Evolutionary conservation across 2,797 vertebrate genomes (phyloP), one percentile per base, ranked within the genome.

Genomic region (Paratrypauchen microcephalus): DNA sequence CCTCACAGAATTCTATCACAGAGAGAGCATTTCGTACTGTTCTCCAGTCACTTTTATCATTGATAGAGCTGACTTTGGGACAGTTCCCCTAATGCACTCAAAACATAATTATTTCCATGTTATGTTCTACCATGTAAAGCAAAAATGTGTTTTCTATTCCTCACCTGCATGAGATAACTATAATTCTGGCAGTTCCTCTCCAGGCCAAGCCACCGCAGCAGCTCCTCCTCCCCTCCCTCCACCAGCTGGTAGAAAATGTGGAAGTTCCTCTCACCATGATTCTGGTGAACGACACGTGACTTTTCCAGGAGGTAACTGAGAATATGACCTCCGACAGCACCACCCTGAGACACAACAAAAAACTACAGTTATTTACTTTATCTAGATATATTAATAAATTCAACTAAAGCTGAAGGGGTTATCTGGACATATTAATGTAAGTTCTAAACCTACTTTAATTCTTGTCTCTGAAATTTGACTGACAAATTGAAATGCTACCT

Each of bases 161-260:
- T 28, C 69, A 97, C 97, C 92, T 98, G 95, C 15, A 95, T 92
- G 61, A 99, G 94, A 88, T 97, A 99, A 2, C 87, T 84, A 19
- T 99, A 99, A 16, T 91, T 94, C 82, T 93, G 92, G 24, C 92
- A 92, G 80, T 95, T 93, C 63, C 94, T 95, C 73, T 96, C 93
- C 68, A 99, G 92, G 45, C 98, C 98, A 30, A 99, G 92, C 81
- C 88, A 92, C 16, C 85, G 84, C 13, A 99, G 93, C 0, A 95
- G 88, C n/a, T 94, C 88, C 0, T 95, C 95, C 16, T 96, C 95
- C 11, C 91, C 97, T 16, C 98, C 96, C 39, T 95, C 94, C 58
- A 99, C 87, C 15, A 99, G 83, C 90, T 99, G 98, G 83, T 99
- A 99, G 93, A 99, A 99, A 77, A 99, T 93, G 78, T 99, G 98